Percentiles rank a stretch among this genome's conserved stretches.
phyloP scores from a whole-genome alignment of 2,888 invertebrate genomes.

The Merodon equestris region DNA sequence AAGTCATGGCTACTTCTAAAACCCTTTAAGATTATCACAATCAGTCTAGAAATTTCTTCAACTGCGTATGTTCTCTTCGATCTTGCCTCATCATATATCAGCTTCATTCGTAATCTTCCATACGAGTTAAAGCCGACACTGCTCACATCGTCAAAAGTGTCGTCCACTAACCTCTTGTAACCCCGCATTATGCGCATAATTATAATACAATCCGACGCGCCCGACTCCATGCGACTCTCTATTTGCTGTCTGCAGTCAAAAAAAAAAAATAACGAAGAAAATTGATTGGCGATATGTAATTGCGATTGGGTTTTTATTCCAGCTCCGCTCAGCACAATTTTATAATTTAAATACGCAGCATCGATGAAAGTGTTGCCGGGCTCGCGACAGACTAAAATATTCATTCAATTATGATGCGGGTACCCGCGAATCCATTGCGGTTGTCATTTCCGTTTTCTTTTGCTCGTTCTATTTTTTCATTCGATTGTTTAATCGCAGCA shows the following conservation, averaged over 20 bases:
- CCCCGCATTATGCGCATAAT: conserved; percentile 20
- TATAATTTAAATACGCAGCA: conserved; percentile 32
- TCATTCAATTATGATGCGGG: conserved; percentile 22
- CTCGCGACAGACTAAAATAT: conserved; percentile 7
- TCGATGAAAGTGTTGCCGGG: conserved; percentile 1
- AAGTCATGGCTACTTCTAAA: no score
- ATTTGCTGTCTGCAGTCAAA: conserved; percentile 22
- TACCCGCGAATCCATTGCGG: conserved; percentile 1
- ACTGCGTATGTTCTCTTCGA: neutral
- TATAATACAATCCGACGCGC: no score
- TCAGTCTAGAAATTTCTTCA: neutral
- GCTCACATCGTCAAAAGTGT: conserved; percentile 22
- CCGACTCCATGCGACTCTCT: neutral
- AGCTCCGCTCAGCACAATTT: neutral
- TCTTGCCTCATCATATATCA: neutral
- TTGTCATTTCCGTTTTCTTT: conserved; percentile 18
- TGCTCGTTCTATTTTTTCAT: conserved; percentile 16
- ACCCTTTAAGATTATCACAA: no score
- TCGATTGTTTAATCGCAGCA: conserved; percentile 22
- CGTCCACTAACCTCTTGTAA: conserved; percentile 48
- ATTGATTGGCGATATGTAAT: conserved; percentile 50
- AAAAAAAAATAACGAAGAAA: conserved; percentile 17
- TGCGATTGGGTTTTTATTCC: conserved; percentile 8
- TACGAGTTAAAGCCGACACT: conserved; percentile 13
- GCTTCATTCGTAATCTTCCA: conserved; percentile 4